Base-by-base conservation (phyloP, 2,113 vertebrate genomes). In the Aspiorhynchus laticeps region DNA sequence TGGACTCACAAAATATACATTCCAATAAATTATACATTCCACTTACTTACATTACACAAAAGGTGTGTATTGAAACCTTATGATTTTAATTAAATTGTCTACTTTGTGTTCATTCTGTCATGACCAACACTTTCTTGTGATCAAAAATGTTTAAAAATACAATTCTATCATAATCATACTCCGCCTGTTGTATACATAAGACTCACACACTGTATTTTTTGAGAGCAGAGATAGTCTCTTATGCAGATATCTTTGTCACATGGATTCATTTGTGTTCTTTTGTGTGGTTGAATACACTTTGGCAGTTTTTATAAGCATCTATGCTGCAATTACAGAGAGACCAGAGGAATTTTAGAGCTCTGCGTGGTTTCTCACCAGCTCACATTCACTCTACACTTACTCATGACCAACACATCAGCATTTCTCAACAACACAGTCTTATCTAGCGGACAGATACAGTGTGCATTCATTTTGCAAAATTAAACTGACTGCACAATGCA, bases 241-340 rank as follows among this genome's bases (percentile, higher is more conserved):
- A 21, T 31, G 38, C 15, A 46, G 78, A 80, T 65, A 10, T 81
- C n/a, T 67, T 67, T 81, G 15, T 82, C 38, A 43, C 24, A 3
- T 81, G 79, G 36, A 43, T n/a, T n/a, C n/a, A n/a, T n/a, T n/a
- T n/a, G n/a, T n/a, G n/a, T 81, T 65, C n/a, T 36, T 79, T 38
- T 63, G 79, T 80, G 56, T 61, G 11, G 79, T 19, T 46, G 26
- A 81, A 81, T 28, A 59, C 59, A 81, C 3, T 81, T 63, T 63
- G 36, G 12, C 56, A 28, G 38, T n/a, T 61, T 80, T 80, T 33
- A 15, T 15, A 61, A 10, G 38, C 59, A 3, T 81, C 65, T 80
- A 63, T 43, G 33, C 85, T 87, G 82, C 73, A 89, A 89, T 89
- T 87, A 87, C 33, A 33, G 24, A 59, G 75, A 83, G 31, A 73